Evolutionary conservation across 2,797 vertebrate genomes (phyloP).

Genomic region (Leptatherina wallacei): DNA sequence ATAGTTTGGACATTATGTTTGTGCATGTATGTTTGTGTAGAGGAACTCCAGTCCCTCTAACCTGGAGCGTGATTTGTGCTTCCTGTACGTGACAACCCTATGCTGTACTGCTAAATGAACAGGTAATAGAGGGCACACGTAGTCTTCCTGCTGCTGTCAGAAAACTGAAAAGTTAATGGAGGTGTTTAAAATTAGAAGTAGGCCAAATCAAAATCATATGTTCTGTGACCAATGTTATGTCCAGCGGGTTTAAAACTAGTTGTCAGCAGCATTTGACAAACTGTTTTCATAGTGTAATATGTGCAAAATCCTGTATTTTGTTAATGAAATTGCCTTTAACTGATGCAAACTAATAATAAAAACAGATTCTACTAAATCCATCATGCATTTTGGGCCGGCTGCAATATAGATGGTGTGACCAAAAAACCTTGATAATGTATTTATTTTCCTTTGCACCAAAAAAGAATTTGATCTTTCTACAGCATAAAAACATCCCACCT

Average conservation of each 20-base stretch:
- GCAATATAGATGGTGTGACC: background rate
- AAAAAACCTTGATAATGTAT: background rate
- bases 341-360: background rate
- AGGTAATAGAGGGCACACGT: conserved; percentile 1
- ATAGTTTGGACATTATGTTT: conserved; percentile 26
- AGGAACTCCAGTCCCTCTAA: conserved; percentile 24
- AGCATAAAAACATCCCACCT: background rate
- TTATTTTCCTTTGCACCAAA: background rate
- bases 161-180: conserved; percentile 23
- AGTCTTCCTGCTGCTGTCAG: conserved; percentile 26
- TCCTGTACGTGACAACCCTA: conserved; percentile 35
- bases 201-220: conserved; percentile 8
- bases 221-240: background rate
- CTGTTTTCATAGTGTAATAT: background rate
- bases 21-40: conserved; percentile 15
- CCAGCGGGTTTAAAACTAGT: background rate
- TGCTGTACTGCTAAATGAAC: conserved; percentile 17
- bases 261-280: background rate
- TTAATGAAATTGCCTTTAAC: background rate
- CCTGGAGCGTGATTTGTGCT: conserved; percentile 27
- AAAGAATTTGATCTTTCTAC: background rate
- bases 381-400: background rate
- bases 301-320: background rate
- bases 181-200: conserved; percentile 12
- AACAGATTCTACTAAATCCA: background rate